Percentiles rank a stretch among this genome's conserved stretches.
Conservation (phyloP, 2,888 invertebrate species). For the Oasisia sp. region DNA sequence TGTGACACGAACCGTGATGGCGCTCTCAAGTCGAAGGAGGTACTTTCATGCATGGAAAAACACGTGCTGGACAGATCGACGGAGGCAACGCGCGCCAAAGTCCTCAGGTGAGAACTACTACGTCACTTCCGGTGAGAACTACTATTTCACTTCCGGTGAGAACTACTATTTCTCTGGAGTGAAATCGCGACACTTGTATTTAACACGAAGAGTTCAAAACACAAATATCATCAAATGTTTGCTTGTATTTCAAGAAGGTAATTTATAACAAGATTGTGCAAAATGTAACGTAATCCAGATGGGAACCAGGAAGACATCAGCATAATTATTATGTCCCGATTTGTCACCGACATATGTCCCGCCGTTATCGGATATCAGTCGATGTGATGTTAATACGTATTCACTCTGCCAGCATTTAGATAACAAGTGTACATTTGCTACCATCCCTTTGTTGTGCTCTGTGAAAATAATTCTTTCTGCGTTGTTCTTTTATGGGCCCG, state of each 20-base stretch:
- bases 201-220: too few relatives aligned
- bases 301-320: background rate
- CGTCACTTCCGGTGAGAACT: too few relatives aligned
- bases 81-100: background rate
- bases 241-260: too few relatives aligned
- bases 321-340: background rate
- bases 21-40: background rate
- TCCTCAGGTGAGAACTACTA: background rate
- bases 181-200: background rate
- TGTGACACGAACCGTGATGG: slow-evolving; percentile 3
- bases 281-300: background rate
- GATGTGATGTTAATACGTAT: background rate
- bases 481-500: background rate
- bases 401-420: background rate
- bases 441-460: background rate
- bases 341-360: background rate
- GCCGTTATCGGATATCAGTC: background rate
- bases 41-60: background rate
- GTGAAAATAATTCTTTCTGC: background rate
- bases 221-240: too few relatives aligned
- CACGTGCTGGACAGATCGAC: background rate
- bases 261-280: background rate
- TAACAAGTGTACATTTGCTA: background rate
- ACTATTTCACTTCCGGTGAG: too few relatives aligned
- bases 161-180: background rate